Percentiles rank a stretch among this genome's conserved stretches.
phyloP scores from a whole-genome alignment of 2,888 invertebrate genomes.

The Tribolium freemani region DNA sequence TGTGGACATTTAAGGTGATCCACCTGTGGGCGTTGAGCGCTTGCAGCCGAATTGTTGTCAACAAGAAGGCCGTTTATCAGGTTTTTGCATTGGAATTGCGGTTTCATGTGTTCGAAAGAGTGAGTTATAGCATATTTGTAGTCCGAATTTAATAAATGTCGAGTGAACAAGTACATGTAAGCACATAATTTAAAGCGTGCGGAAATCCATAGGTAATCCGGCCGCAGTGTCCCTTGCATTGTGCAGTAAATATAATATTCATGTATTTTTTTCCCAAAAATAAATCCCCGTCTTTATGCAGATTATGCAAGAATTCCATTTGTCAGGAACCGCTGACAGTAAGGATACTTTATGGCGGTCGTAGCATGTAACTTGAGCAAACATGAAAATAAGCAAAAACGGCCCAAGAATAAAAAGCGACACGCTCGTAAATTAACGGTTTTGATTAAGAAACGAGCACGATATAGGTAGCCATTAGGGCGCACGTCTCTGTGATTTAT shows the following conservation, averaged over 20 bases:
- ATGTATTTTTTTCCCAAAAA: constrained; percentile 25
- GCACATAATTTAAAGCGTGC: constrained; percentile 32
- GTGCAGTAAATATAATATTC: constrained; percentile 33
- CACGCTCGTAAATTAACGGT: constrained; percentile 51
- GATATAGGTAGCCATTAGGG: constrained; percentile 30
- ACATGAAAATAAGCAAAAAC: constrained; percentile 51
- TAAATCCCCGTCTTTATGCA: constrained; percentile 38
- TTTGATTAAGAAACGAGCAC: constrained; percentile 52
- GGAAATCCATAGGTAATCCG: constrained; percentile 25
- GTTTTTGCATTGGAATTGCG: constrained; percentile 8
- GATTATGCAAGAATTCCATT: constrained; percentile 52
- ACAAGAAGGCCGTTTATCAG: constrained; percentile 11
- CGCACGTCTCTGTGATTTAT: constrained; percentile 12
- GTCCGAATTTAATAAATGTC: constrained; percentile 32
- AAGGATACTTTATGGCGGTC: constrained; percentile 51
- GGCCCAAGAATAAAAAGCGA: constrained; percentile 42
- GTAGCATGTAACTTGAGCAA: constrained; percentile 50
- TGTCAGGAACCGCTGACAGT: constrained; percentile 51
- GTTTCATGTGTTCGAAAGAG: not conserved
- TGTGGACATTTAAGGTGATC: not conserved
- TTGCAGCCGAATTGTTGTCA: not conserved
- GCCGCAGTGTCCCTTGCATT: constrained; percentile 11
- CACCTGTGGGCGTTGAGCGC: not conserved
- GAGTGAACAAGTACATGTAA: constrained; percentile 28
- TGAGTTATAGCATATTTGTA: constrained; percentile 27